These are phyloP conservation scores for Galbula dea DNA, from an alignment of 2,113 vertebrate genomes.

Conservation along the genomic window DNA sequence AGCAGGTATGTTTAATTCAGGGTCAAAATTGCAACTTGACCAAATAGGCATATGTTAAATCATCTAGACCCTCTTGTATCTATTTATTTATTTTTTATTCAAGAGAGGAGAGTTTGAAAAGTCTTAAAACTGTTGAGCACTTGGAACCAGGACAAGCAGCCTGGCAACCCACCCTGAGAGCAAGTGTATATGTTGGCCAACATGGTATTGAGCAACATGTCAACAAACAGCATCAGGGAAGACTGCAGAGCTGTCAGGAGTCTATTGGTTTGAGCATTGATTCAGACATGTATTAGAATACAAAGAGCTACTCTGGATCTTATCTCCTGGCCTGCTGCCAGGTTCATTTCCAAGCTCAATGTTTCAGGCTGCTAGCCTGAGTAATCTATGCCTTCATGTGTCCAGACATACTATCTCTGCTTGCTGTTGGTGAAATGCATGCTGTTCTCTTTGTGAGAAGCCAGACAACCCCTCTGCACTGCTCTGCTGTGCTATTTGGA, in stretches of 20 bases:
- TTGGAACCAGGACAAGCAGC: background rate
- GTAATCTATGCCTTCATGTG: background rate
- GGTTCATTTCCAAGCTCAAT: background rate
- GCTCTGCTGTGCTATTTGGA: background rate
- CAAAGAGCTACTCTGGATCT: background rate
- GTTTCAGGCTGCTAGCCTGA: background rate
- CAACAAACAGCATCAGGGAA: background rate
- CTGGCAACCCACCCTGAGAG: background rate
- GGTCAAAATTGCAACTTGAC: background rate
- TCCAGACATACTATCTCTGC: background rate
- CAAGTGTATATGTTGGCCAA: background rate
- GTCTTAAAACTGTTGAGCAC: background rate
- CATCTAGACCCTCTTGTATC: background rate
- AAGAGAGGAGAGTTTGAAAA: background rate
- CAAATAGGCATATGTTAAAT: background rate
- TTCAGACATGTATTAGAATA: background rate
- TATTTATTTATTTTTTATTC: background rate
- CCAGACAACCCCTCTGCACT: background rate
- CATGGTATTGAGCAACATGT: background rate
- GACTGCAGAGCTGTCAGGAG: background rate
- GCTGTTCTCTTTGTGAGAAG: background rate
- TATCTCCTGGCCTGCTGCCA: conserved; percentile 16
- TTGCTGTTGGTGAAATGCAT: background rate
- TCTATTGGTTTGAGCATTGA: background rate
- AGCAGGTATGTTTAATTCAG: background rate